Evolutionary conservation across 2,797 vertebrate species (phyloP).

Genomic region (Galaxias olidus): DNA sequence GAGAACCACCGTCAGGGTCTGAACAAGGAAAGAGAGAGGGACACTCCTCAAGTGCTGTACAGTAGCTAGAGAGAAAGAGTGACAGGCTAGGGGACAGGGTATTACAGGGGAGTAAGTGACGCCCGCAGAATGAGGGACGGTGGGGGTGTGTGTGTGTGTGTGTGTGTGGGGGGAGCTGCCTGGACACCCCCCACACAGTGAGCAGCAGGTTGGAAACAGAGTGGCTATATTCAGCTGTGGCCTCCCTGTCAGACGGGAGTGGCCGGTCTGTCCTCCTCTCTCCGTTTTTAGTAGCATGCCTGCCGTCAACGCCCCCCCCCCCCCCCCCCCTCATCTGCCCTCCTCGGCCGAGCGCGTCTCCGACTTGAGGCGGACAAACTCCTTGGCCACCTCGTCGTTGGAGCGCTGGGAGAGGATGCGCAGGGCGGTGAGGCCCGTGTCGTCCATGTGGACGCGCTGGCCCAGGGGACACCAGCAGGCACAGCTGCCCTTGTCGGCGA

Average conservation of each 20-base stretch:
- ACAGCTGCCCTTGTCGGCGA: slow-evolving; percentile 87
- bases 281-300: not conserved
- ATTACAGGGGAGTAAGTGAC: slow-evolving; percentile 10
- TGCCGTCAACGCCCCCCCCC: not conserved
- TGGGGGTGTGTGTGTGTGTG: slow-evolving; percentile 13
- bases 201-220: slow-evolving; percentile 46
- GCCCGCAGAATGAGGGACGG: slow-evolving; percentile 12
- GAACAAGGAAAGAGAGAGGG: slow-evolving; percentile 2
- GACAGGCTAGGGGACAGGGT: slow-evolving; percentile 1
- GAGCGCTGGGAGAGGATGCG: slow-evolving; percentile 96
- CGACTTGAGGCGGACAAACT: slow-evolving; percentile 95
- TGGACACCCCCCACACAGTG: slow-evolving; percentile 23
- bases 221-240: slow-evolving; percentile 23
- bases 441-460: slow-evolving; percentile 89
- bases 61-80: slow-evolving; percentile 8
- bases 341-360: slow-evolving; percentile 92
- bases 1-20: slow-evolving; percentile 9
- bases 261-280: not conserved
- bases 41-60: not conserved
- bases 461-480: slow-evolving; percentile 95
- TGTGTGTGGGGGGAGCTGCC: slow-evolving; percentile 17
- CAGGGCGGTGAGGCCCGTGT: slow-evolving; percentile 92
- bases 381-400: slow-evolving; percentile 94
- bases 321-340: slow-evolving; percentile 79
- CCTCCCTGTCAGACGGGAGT: not conserved